Evolutionary conservation across 1,140 invertebrate species (phyloP).

Genomic region (Halictus rubicundus): DNA sequence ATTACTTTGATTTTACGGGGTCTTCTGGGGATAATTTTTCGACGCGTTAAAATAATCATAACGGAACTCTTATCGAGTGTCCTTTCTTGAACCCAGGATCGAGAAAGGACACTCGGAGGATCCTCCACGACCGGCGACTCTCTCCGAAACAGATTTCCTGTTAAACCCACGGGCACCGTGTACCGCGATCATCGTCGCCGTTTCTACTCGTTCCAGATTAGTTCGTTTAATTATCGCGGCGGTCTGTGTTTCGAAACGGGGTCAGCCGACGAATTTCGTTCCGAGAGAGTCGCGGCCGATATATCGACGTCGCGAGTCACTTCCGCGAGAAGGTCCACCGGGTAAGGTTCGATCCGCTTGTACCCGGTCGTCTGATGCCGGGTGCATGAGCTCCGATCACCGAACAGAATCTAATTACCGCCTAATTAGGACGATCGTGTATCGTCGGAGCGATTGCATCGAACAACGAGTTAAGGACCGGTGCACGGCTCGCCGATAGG

Average conservation of each 20-base stretch:
- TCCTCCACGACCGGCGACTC: no score
- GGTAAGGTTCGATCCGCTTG: constrained; percentile 4
- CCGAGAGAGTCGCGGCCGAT: background rate
- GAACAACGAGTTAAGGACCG: constrained; percentile 59
- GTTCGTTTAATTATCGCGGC: background rate
- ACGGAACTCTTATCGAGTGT: no score
- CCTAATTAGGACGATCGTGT: constrained; percentile 72
- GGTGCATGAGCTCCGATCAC: constrained; percentile 62
- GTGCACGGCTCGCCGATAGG: constrained; percentile 40
- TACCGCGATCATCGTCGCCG: no score
- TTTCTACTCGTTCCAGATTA: constrained; percentile 44
- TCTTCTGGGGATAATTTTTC: no score
- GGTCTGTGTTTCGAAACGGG: constrained; percentile 7
- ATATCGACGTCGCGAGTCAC: background rate
- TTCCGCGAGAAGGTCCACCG: constrained; percentile 43
- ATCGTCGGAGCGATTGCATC: constrained; percentile 65
- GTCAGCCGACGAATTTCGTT: constrained; percentile 33
- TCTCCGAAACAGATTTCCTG: no score
- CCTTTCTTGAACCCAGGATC: no score
- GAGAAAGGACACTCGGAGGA: no score
- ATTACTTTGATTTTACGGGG: no score
- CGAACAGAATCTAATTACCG: constrained; percentile 70
- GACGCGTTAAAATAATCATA: no score
- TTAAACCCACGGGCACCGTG: background rate
- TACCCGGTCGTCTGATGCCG: constrained; percentile 26